Percentiles rank a stretch among this genome's conserved stretches.
Conservation (phyloP, 92 coral and sea anemone genomes). For the Paramuricea clavata region DNA sequence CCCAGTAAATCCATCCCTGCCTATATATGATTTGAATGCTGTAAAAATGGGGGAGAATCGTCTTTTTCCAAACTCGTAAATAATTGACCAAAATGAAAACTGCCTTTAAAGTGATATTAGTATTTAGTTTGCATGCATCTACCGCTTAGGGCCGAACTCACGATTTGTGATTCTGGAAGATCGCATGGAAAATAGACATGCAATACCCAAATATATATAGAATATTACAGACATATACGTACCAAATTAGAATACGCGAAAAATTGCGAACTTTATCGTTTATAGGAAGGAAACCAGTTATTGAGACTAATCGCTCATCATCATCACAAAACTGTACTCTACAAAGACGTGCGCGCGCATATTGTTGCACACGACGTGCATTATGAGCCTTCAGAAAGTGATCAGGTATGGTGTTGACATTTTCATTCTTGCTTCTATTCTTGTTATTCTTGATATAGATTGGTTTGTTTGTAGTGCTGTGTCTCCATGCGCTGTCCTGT, state of each 20-base stretch:
- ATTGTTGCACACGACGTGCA: slow-evolving; percentile 76
- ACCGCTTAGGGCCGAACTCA: no score
- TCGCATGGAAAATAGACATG: not conserved
- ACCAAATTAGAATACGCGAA: not conserved
- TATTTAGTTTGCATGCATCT: no score
- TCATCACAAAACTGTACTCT: slow-evolving; percentile 80
- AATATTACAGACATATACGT: no score
- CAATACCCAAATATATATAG: not conserved
- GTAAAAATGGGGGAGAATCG: no score
- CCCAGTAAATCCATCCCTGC: no score
- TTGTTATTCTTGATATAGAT: not conserved
- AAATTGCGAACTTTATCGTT: not conserved
- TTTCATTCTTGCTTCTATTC: no score
- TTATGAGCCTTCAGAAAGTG: slow-evolving; percentile 70
- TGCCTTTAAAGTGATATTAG: no score
- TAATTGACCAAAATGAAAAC: no score
- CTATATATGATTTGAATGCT: not conserved
- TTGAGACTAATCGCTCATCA: slow-evolving; percentile 90
- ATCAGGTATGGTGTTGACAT: slow-evolving; percentile 7
- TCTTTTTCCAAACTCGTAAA: no score
- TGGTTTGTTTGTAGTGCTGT: no score
- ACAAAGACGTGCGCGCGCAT: slow-evolving; percentile 89
- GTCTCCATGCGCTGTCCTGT: no score
- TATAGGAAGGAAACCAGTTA: slow-evolving; percentile 87
- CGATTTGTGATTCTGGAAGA: no score